Evolutionary conservation across 2,113 vertebrate genomes (phyloP).

Genomic region (Stercorarius parasiticus): DNA sequence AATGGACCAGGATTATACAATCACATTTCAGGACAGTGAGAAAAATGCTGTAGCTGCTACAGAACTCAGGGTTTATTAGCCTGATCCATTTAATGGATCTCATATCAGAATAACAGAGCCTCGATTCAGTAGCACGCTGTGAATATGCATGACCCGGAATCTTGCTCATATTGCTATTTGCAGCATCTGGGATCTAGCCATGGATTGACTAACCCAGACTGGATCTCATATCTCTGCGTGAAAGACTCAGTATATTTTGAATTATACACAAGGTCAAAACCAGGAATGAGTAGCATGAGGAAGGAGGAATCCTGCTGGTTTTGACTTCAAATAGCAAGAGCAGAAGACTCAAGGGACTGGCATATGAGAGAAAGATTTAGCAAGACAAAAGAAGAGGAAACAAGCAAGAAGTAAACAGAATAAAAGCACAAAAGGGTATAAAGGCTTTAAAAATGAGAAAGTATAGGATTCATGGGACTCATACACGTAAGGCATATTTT

Average conservation of each 20-base stretch:
- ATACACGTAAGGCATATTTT: not conserved
- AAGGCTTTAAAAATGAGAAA: not conserved
- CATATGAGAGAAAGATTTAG: not conserved
- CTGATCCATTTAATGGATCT: not conserved
- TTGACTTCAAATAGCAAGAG: conserved; percentile 13
- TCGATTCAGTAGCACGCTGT: not conserved
- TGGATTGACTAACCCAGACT: not conserved
- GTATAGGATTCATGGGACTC: not conserved
- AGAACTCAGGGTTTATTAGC: not conserved
- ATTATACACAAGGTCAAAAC: not conserved
- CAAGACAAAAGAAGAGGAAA: not conserved
- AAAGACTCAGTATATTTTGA: conserved; percentile 3
- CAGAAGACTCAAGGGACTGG: not conserved
- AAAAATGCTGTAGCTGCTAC: not conserved
- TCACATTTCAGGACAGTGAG: not conserved
- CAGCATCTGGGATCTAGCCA: not conserved
- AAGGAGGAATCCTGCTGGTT: not conserved
- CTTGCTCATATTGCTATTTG: not conserved
- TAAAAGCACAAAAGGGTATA: not conserved
- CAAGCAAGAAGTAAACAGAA: not conserved
- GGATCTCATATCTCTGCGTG: not conserved
- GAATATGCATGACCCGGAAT: not conserved
- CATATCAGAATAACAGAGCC: not conserved
- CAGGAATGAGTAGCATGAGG: not conserved
- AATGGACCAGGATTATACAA: not conserved